phyloP scores from a whole-genome alignment of 2,888 invertebrate species.

The Rhagonycha fulva region DNA sequence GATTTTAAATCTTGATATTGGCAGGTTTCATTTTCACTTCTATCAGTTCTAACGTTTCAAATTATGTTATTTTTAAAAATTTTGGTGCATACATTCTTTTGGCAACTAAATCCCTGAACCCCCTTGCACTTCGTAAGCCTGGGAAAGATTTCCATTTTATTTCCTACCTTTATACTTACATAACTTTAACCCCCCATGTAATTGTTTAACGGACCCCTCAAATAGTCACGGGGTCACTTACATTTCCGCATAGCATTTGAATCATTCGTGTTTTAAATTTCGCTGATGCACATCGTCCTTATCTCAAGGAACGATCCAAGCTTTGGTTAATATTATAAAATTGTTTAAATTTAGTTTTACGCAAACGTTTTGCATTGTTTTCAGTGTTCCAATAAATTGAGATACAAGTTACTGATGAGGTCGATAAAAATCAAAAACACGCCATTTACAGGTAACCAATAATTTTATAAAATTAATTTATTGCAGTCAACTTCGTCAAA shows the following conservation, averaged over 20 bases:
- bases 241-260: neutral
- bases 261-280: neutral
- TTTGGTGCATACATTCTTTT: neutral
- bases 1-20: slow-evolving; percentile 2
- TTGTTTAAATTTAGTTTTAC: too few species aligned
- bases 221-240: neutral
- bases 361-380: too few species aligned
- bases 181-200: neutral
- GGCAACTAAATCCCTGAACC: neutral
- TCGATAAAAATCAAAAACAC: neutral
- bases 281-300: neutral
- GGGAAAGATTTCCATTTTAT: neutral
- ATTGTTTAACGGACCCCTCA: neutral
- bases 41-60: neutral
- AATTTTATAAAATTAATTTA: neutral
- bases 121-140: neutral
- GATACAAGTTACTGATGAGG: too few species aligned
- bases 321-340: neutral
- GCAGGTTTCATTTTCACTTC: neutral
- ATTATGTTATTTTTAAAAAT: neutral
- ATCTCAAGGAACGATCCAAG: neutral
- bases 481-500: neutral
- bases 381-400: too few species aligned
- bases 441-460: neutral
- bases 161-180: neutral